A percentile compares a stretch with the other conserved stretches of the same genome.
phyloP scores from a whole-genome alignment of 2,797 vertebrate species.

The Gephyroberyx darwinii region DNA sequence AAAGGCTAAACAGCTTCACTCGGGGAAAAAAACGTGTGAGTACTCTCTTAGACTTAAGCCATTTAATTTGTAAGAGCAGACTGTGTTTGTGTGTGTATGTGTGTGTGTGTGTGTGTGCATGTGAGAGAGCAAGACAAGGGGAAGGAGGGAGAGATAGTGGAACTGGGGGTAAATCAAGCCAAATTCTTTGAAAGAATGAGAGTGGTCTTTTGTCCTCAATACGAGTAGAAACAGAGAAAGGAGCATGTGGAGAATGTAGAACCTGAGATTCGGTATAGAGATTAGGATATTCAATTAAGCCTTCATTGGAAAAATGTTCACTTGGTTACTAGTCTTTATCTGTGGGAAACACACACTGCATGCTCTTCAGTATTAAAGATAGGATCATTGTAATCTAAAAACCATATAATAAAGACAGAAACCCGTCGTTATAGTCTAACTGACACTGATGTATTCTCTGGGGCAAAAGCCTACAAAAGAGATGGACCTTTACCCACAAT shows the following conservation, averaged over 20 bases:
- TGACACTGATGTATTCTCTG: background rate
- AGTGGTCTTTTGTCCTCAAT: constrained; percentile 9
- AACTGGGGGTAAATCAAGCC: background rate
- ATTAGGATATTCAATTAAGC: too few species aligned
- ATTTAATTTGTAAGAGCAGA: background rate
- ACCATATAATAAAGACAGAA: too few species aligned
- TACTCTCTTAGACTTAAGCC: constrained; percentile 16
- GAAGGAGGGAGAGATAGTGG: background rate
- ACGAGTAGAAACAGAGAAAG: background rate
- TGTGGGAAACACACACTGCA: too few species aligned
- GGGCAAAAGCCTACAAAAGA: constrained; percentile 17
- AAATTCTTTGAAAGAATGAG: constrained; percentile 18
- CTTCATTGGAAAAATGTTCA: too few species aligned
- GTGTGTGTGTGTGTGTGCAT: background rate
- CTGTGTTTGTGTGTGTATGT: constrained; percentile 6
- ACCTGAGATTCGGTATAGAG: too few species aligned
- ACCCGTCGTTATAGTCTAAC: too few species aligned
- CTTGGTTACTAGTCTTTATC: too few species aligned
- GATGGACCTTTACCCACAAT: constrained; percentile 12
- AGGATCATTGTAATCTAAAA: too few species aligned
- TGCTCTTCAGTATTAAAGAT: too few species aligned
- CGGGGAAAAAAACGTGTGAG: background rate
- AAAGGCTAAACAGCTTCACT: background rate
- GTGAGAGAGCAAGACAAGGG: background rate
- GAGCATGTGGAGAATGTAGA: background rate